Evolutionary conservation across 2,888 invertebrate genomes (phyloP), one percentile per base, ranked within the genome.

Genomic region (Andrena minutula): DNA sequence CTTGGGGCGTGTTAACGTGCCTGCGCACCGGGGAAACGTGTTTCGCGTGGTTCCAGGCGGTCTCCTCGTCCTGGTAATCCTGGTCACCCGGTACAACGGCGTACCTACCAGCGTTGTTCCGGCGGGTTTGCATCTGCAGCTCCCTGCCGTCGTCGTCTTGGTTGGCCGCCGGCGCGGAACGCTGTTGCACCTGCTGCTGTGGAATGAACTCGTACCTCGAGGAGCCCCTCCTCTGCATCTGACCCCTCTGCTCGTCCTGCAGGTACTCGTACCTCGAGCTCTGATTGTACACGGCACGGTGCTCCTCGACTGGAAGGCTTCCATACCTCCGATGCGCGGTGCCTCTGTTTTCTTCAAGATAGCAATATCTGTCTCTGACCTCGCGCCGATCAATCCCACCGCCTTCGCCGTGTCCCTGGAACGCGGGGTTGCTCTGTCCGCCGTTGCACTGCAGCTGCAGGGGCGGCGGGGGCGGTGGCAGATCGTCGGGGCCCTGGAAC

Each of bases 231-330:
- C 92, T 84, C 58, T 89, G 87, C 35, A 90, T 71, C 65, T 89
- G 90, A 28, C 71, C 71, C n/a, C 79, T 77, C 41, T 85, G 84
- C 32, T 89, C 86, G 8, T 90, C 90, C 35, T 91, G 91, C 41
- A 93, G 92, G 86, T 92, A 93, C 75, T 94, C 93, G 88, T 94
- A 94, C 56, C 93, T 86, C 23, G 90, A 89, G 3, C 82, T 64
- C 20, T 84, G 88, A 58, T 74, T 87, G 61, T 89, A 89, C 6
- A 73, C 75, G 32, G 86, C 65, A 5, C 81, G 84, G 30, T 82
- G 84, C 10, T 91, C 91, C 3, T 90, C 90, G 64, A 87, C 87
- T n/a, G 92, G 92, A 71, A 92, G 84, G 81, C 92, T 92, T 2
- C 82, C 86, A 68, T 90, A 92, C 51, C 91, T 78, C 12, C 88